Evolutionary conservation across 2,113 vertebrate genomes (phyloP).

Genomic region (Apus apus): DNA sequence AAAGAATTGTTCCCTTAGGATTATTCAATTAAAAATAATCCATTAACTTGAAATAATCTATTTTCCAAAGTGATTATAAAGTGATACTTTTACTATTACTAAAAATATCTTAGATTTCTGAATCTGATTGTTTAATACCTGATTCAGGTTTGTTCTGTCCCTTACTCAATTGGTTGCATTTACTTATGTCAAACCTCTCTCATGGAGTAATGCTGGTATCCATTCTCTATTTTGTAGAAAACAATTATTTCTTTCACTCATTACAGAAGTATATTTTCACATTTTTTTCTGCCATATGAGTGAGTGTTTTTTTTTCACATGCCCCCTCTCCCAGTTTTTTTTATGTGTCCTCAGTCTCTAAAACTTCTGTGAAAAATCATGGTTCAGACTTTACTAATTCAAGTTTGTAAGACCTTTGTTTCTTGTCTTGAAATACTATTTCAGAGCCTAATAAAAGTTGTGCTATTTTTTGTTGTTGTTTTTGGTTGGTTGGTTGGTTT

Average conservation of each 20-base stretch:
- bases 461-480: background rate
- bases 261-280: background rate
- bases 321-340: accelerated
- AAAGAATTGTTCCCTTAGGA: background rate
- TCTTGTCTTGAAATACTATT: background rate
- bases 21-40: background rate
- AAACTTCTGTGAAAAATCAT: background rate
- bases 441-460: background rate
- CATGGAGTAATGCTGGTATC: background rate
- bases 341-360: background rate
- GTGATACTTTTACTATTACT: background rate
- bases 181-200: background rate
- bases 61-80: background rate
- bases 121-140: background rate
- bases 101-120: background rate
- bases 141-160: background rate
- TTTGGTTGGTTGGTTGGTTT: too few relatives aligned
- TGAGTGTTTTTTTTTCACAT: background rate
- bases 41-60: background rate
- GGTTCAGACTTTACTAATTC: background rate
- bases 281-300: background rate
- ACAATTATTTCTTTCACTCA: background rate
- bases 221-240: background rate
- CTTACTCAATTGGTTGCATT: background rate
- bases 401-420: background rate